phyloP scores from a whole-genome alignment of 2,113 vertebrate species.

The Laticauda laticaudata region DNA sequence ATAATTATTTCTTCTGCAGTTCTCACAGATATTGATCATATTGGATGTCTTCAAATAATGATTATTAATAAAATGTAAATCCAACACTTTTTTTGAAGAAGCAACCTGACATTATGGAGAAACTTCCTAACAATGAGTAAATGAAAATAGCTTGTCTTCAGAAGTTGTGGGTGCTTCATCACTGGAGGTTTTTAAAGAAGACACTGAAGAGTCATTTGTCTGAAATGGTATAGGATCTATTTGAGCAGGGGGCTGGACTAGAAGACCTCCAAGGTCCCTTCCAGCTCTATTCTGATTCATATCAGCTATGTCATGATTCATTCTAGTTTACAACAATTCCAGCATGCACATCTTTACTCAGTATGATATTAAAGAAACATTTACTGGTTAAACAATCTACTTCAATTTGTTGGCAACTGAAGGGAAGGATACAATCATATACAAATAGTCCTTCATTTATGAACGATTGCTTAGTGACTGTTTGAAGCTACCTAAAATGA shows the following conservation, averaged over 20 bases:
- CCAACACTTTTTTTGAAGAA: not conserved
- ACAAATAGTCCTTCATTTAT: not conserved
- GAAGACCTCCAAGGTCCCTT: too few species aligned
- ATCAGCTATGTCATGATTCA: too few species aligned
- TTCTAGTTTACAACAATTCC: not conserved
- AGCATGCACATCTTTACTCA: not conserved
- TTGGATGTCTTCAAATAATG: not conserved
- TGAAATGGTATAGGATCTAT: too few species aligned
- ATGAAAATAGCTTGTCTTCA: too few species aligned
- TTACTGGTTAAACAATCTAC: not conserved
- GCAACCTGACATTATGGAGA: too few species aligned
- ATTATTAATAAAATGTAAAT: not conserved
- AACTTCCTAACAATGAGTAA: too few species aligned
- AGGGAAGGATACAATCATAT: not conserved
- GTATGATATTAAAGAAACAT: not conserved
- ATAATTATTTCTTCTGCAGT: slow-evolving; percentile 22
- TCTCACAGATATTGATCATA: not conserved
- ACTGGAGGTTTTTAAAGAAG: too few species aligned
- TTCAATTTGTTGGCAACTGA: not conserved
- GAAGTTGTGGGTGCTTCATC: too few species aligned
- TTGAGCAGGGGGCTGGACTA: too few species aligned
- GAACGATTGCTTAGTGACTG: not conserved
- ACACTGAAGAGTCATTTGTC: too few species aligned
- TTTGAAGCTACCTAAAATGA: not conserved
- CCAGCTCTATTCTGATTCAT: too few species aligned